Percentiles rank a stretch among this genome's conserved stretches.
Conservation (phyloP, 2,888 invertebrate genomes). For the Orthosia gothica region DNA sequence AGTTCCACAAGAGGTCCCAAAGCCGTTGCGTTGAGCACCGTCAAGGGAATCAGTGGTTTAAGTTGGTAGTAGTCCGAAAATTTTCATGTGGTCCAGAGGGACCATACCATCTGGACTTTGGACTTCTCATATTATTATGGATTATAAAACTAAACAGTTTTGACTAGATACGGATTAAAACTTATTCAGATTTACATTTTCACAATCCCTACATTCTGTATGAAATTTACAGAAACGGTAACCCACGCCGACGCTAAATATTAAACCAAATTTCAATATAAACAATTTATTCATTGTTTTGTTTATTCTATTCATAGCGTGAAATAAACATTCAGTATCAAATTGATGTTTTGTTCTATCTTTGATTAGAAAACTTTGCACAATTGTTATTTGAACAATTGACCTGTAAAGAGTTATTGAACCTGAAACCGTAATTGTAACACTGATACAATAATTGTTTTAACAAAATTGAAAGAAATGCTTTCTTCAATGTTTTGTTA, state of each 20-base stretch:
- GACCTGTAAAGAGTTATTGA: conserved; percentile 15
- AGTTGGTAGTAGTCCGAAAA: not conserved
- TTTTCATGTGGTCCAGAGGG: not conserved
- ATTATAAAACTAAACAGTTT: not conserved
- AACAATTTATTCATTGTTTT: conserved; percentile 22
- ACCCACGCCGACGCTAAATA: not conserved
- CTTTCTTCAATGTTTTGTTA: not conserved
- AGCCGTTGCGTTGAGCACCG: not conserved
- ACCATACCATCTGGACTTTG: not conserved
- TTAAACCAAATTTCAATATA: conserved; percentile 7
- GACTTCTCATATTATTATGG: not conserved
- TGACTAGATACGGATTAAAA: not conserved
- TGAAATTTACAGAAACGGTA: conserved; percentile 3
- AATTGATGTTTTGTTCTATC: conserved; percentile 24
- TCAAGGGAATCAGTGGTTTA: not conserved
- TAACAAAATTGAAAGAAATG: not conserved
- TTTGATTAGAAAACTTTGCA: not conserved
- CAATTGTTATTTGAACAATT: conserved; percentile 19
- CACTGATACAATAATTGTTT: not conserved
- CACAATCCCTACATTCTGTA: not conserved
- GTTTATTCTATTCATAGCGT: conserved; percentile 25
- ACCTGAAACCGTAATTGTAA: not conserved
- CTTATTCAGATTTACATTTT: not conserved
- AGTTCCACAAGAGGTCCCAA: not conserved
- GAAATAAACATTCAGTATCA: conserved; percentile 26